These are phyloP conservation scores for Bombus consobrinus DNA, from an alignment of 1,140 invertebrate genomes.

Conservation along the genomic window DNA sequence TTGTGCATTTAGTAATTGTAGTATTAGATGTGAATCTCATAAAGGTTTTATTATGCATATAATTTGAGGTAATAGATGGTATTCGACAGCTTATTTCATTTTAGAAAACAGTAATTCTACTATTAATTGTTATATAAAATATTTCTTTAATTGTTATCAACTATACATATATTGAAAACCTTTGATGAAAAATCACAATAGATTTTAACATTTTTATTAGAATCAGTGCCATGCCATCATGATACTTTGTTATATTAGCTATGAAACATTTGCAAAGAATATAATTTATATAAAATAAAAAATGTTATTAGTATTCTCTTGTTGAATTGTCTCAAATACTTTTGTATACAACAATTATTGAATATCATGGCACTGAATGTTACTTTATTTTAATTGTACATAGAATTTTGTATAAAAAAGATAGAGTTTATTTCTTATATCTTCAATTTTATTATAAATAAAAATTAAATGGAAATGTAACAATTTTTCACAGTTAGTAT, in stretches of 20 bases:
- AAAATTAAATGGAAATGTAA: slow-evolving; percentile 52
- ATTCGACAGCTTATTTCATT: background rate
- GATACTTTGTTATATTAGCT: background rate
- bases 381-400: slow-evolving; percentile 26
- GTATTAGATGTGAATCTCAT: slow-evolving; percentile 45
- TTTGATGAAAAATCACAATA: slow-evolving; percentile 25
- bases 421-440: slow-evolving; percentile 15
- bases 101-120: slow-evolving; percentile 24
- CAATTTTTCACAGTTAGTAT: slow-evolving; percentile 28
- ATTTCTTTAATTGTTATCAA: slow-evolving; percentile 19
- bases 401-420: slow-evolving; percentile 6
- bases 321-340: background rate
- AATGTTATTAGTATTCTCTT: background rate
- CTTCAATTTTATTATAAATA: slow-evolving; percentile 26
- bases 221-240: slow-evolving; percentile 23
- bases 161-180: background rate
- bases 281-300: slow-evolving; percentile 15
- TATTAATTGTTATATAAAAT: slow-evolving; percentile 34
- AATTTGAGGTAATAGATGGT: slow-evolving; percentile 25
- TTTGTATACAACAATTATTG: slow-evolving; percentile 23
- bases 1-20: slow-evolving; percentile 60
- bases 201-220: slow-evolving; percentile 51
- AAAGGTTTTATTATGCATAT: slow-evolving; percentile 1
- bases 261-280: slow-evolving; percentile 24
- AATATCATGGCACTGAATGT: slow-evolving; percentile 38